Evolutionary conservation across 1,140 invertebrate genomes (phyloP).

Genomic region (Meteorus sp.): DNA sequence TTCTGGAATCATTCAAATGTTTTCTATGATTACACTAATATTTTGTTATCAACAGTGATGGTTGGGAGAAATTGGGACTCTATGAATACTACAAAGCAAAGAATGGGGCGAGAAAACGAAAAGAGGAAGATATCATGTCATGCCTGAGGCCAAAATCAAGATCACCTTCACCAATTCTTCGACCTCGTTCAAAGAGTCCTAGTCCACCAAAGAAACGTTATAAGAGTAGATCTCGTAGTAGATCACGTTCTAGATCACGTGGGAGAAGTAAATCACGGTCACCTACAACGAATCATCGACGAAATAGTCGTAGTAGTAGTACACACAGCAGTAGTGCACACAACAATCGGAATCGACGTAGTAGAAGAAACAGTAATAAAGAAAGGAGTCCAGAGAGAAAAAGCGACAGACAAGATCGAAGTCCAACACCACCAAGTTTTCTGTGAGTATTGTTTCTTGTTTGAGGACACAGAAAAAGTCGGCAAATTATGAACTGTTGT

Average conservation of each 20-base stretch:
- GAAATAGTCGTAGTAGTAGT: conserved; percentile 42
- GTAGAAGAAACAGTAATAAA: conserved; percentile 52
- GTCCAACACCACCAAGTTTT: conserved; percentile 80
- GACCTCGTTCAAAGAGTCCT: conserved; percentile 69
- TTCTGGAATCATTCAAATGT: too few relatives aligned
- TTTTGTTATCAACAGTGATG: conserved; percentile 71
- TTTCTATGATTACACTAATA: conserved; percentile 1
- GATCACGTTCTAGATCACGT: conserved; percentile 60
- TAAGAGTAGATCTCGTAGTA: conserved; percentile 64
- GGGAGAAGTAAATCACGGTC: conserved; percentile 61
- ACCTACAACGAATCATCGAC: conserved; percentile 55
- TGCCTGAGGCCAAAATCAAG: conserved; percentile 72
- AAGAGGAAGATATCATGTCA: conserved; percentile 78
- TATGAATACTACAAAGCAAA: conserved; percentile 98
- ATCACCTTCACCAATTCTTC: conserved; percentile 72
- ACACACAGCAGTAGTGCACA: conserved; percentile 39
- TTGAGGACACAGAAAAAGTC: background rate
- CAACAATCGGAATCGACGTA: conserved; percentile 44
- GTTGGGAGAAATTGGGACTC: conserved; percentile 95
- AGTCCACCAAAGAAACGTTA: conserved; percentile 75
- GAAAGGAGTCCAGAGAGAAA: conserved; percentile 52
- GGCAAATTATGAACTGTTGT: background rate
- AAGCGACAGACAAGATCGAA: conserved; percentile 61
- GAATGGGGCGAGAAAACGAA: conserved; percentile 84
- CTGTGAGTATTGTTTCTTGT: conserved; percentile 60